Evolutionary conservation across 2,113 vertebrate genomes (phyloP).

Genomic region (Herpetotheres cachinnans): DNA sequence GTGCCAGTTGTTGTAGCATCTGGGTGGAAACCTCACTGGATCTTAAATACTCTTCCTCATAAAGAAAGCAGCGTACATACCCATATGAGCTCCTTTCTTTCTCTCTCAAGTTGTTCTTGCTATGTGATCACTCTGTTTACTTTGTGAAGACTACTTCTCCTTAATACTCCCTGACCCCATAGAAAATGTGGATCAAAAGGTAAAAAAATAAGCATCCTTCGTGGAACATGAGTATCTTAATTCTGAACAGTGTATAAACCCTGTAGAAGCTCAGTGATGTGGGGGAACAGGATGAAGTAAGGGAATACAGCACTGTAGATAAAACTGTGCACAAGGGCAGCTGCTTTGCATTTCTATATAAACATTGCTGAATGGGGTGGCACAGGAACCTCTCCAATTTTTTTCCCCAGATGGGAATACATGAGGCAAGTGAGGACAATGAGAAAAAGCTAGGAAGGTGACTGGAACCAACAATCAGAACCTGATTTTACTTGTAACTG

Average conservation of each 20-base stretch:
- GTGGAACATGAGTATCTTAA: background rate
- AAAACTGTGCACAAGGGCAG: background rate
- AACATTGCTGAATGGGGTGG: background rate
- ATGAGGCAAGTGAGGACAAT: background rate
- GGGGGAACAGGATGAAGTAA: background rate
- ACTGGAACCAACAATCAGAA: constrained; percentile 21
- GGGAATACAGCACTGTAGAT: accelerated
- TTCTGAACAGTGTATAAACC: background rate
- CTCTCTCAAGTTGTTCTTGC: background rate
- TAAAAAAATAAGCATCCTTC: background rate
- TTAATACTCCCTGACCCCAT: background rate
- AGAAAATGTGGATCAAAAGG: background rate
- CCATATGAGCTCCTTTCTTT: background rate
- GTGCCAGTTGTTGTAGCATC: constrained; percentile 27
- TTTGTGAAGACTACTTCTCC: background rate
- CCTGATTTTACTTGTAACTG: background rate
- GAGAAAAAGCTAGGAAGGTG: background rate
- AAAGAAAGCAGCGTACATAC: background rate
- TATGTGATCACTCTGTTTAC: accelerated
- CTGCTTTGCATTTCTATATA: background rate
- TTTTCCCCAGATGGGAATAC: background rate
- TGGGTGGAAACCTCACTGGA: constrained; percentile 15
- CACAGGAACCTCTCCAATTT: background rate
- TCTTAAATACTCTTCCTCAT: background rate
- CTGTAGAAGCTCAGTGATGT: background rate